Evolutionary conservation across 2,113 vertebrate species (phyloP).

Genomic region (Bufo gargarizans): DNA sequence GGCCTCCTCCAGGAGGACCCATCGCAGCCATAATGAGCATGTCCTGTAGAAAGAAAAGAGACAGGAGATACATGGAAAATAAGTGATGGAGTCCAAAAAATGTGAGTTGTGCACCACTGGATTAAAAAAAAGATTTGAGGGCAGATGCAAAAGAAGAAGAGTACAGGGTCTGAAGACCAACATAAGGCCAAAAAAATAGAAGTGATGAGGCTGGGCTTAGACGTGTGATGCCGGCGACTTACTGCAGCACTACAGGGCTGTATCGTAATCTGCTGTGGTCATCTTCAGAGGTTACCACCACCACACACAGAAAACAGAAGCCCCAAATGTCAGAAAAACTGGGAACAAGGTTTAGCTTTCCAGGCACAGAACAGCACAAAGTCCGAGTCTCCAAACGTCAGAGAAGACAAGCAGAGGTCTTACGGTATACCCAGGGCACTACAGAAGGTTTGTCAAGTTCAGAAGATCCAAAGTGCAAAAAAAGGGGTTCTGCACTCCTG

Average conservation of each 20-base stretch:
- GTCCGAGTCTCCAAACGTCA: background rate
- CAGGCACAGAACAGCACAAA: background rate
- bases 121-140: no score
- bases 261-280: no score
- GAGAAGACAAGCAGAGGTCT: background rate
- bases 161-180: no score
- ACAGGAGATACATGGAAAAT: background rate
- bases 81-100: background rate
- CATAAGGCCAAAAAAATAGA: background rate
- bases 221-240: background rate
- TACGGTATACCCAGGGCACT: no score
- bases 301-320: background rate
- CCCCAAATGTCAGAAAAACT: background rate
- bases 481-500: background rate
- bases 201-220: background rate
- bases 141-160: no score
- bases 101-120: background rate
- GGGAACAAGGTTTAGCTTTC: no score
- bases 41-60: slow-evolving; percentile 70
- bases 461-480: background rate
- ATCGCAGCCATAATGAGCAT: slow-evolving; percentile 87
- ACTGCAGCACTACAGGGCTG: background rate
- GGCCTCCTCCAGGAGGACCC: slow-evolving; percentile 87
- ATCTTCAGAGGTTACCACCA: no score
- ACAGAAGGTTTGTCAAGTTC: background rate